Conservation (phyloP, 2,797 vertebrate genomes). For the Cephalopachus bancanus region DNA sequence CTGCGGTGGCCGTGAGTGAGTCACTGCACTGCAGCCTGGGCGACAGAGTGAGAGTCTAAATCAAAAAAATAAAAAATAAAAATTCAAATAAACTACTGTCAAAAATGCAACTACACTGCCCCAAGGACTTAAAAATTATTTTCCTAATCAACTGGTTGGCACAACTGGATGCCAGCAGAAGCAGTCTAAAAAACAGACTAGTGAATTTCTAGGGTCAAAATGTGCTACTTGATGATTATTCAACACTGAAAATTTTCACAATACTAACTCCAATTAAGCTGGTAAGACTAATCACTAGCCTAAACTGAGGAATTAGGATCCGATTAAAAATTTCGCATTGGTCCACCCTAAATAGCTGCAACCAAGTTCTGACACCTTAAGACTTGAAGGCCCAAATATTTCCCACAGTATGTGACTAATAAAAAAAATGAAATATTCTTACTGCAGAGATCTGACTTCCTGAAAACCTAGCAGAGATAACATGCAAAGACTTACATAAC, state of each 20-base stretch:
- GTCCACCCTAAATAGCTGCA: conserved; percentile 32
- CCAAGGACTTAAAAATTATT: not conserved
- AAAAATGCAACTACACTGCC: conserved; percentile 17
- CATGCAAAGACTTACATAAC: not conserved
- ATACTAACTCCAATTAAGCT: conserved; percentile 21
- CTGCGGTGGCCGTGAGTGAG: too few relatives aligned
- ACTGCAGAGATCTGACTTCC: conserved; percentile 34
- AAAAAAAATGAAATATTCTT: conserved; percentile 53
- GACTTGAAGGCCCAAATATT: conserved; percentile 11
- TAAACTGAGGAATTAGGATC: not conserved
- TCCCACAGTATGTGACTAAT: conserved; percentile 16
- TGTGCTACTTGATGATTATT: conserved; percentile 32
- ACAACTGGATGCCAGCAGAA: not conserved
- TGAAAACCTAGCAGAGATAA: conserved; percentile 40
- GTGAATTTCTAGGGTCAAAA: conserved; percentile 22
- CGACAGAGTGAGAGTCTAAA: too few relatives aligned
- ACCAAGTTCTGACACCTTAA: conserved; percentile 49
- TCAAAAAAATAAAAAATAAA: not conserved
- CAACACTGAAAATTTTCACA: conserved; percentile 33
- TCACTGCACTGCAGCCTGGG: too few relatives aligned
- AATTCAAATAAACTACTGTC: conserved; percentile 37
- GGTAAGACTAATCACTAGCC: not conserved
- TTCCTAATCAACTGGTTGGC: not conserved
- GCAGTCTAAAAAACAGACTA: not conserved
- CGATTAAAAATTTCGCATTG: conserved; percentile 28